Conservation (phyloP, 2,797 vertebrate genomes). For the Hippocampus kuda region DNA sequence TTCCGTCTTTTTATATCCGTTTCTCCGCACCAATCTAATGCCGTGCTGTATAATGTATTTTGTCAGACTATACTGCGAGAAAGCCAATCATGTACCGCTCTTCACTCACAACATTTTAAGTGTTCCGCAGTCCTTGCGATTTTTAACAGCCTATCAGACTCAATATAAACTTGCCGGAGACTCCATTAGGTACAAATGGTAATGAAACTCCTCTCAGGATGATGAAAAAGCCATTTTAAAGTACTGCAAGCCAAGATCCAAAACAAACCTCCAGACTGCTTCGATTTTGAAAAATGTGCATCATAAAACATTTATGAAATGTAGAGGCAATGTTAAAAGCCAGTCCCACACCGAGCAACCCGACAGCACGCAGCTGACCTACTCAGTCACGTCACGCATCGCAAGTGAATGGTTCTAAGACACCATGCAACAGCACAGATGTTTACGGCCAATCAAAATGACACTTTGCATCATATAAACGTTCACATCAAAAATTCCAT, state of each 20-base stretch:
- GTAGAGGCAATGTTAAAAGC: not conserved
- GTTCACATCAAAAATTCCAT: too few relatives aligned
- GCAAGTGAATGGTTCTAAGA: not conserved
- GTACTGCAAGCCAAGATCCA: not conserved
- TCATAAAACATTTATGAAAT: not conserved
- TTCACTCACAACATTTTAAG: conserved; percentile 9
- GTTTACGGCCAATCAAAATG: not conserved
- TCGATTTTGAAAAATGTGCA: not conserved
- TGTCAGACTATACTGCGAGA: conserved; percentile 42
- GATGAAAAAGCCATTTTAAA: not conserved
- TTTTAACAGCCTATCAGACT: not conserved
- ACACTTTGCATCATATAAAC: too few relatives aligned
- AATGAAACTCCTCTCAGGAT: not conserved
- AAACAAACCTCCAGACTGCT: not conserved
- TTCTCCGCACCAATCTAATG: conserved; percentile 43
- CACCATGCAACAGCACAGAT: not conserved
- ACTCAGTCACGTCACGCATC: not conserved
- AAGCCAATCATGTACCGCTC: conserved; percentile 32
- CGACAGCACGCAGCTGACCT: not conserved
- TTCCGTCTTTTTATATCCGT: conserved; percentile 40
- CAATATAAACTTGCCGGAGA: not conserved
- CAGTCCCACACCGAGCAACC: not conserved
- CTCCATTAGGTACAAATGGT: not conserved
- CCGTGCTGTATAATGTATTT: conserved; percentile 37
- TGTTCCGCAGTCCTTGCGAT: not conserved